Evolutionary conservation across 2,797 vertebrate genomes (phyloP).

Genomic region (Enteromius paludinosus): DNA sequence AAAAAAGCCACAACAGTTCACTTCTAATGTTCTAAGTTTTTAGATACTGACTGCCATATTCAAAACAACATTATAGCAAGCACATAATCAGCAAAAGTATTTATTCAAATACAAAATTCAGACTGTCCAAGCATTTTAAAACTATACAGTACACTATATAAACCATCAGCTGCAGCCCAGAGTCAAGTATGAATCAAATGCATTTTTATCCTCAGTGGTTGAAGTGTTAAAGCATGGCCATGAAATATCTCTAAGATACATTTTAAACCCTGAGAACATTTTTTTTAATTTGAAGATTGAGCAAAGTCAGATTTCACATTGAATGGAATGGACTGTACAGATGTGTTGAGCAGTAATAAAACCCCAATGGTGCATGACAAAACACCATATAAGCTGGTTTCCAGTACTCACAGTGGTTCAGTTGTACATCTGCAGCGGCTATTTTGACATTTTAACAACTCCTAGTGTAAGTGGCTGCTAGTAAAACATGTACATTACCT

Average conservation of each 20-base stretch:
- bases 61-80: neutral
- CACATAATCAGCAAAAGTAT: slow-evolving; percentile 65
- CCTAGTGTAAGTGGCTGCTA: slow-evolving; percentile 15
- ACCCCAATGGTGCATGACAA: neutral
- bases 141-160: slow-evolving; percentile 49
- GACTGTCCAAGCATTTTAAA: slow-evolving; percentile 21
- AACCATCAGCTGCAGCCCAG: slow-evolving; percentile 3
- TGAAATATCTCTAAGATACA: slow-evolving; percentile 12
- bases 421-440: neutral
- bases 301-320: slow-evolving; percentile 13
- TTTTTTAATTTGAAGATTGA: neutral
- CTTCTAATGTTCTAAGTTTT: neutral
- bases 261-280: slow-evolving; percentile 39
- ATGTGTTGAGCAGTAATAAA: neutral
- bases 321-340: neutral
- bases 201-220: slow-evolving; percentile 13
- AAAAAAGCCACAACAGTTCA: neutral
- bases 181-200: slow-evolving; percentile 10
- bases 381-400: slow-evolving; percentile 2
- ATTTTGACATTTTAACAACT: neutral
- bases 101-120: slow-evolving; percentile 51
- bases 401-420: neutral
- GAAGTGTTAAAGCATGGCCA: slow-evolving; percentile 6
- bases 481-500: neutral
- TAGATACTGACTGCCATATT: slow-evolving; percentile 43